phyloP scores from a whole-genome alignment of 2,888 invertebrate genomes.

The Megamerina dolium region DNA sequence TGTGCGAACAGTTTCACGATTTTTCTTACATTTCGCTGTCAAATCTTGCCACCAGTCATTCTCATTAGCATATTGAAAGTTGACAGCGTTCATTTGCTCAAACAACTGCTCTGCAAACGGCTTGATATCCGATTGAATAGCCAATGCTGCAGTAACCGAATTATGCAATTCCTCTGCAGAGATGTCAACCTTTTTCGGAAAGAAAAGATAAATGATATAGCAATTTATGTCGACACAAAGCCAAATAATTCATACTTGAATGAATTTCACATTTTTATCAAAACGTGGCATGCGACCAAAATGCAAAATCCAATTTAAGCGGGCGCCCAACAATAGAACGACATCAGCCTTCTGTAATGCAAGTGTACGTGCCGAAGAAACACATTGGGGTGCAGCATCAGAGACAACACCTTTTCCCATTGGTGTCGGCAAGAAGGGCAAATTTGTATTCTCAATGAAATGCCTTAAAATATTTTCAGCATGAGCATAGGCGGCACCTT shows the following conservation, averaged over 20 bases:
- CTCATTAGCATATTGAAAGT: constrained; percentile 55
- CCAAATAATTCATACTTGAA: constrained; percentile 63
- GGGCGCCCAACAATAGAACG: constrained; percentile 78
- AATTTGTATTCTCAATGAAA: constrained; percentile 63
- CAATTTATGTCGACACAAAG: neutral
- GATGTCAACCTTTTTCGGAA: constrained; percentile 60
- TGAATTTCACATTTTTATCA: constrained; percentile 73
- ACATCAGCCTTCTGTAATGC: constrained; percentile 87
- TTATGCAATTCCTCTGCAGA: constrained; percentile 89
- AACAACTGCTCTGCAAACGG: constrained; percentile 64
- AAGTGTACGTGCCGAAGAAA: constrained; percentile 79
- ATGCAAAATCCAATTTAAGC: constrained; percentile 97
- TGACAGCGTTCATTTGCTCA: constrained; percentile 54
- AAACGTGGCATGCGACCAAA: constrained; percentile 88
- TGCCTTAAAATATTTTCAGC: constrained; percentile 68
- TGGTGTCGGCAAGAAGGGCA: constrained; percentile 91
- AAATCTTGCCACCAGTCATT: constrained; percentile 75
- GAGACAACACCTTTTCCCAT: constrained; percentile 86
- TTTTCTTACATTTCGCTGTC: constrained; percentile 64
- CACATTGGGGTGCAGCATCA: constrained; percentile 64
- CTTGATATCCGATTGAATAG: constrained; percentile 78
- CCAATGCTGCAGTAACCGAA: constrained; percentile 72
- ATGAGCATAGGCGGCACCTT: constrained; percentile 77
- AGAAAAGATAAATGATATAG: neutral
- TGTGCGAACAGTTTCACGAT: constrained; percentile 61